A percentile compares a stretch with the other conserved stretches of the same genome.
These are phyloP conservation scores for Nineta flava DNA, from an alignment of 2,888 invertebrate genomes.

Conservation along the genomic window DNA sequence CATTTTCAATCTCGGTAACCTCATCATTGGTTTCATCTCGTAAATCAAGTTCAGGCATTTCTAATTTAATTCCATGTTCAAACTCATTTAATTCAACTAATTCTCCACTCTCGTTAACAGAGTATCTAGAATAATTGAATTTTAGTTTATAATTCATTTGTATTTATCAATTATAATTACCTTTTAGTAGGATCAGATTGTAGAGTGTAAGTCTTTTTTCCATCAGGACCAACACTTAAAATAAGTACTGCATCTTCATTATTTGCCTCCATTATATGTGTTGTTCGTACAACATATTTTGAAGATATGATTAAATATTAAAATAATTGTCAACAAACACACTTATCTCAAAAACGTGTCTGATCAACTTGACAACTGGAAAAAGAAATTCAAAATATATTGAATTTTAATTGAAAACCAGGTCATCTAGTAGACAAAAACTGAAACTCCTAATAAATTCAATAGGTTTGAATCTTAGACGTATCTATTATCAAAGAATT, in stretches of 20 bases:
- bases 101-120: constrained; percentile 21
- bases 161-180: constrained; percentile 11
- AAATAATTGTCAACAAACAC: too few species aligned
- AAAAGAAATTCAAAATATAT: too few species aligned
- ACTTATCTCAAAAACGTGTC: too few species aligned
- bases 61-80: constrained; percentile 14
- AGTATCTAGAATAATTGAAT: constrained; percentile 15
- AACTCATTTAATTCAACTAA: constrained; percentile 16
- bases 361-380: too few species aligned
- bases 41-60: constrained; percentile 13
- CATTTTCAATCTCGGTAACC: constrained; percentile 11
- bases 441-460: too few species aligned
- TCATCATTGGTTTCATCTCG: constrained; percentile 12
- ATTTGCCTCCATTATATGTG: background rate
- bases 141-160: background rate
- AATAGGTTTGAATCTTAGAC: too few species aligned
- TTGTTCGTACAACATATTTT: too few species aligned
- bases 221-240: constrained; percentile 20
- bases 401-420: too few species aligned
- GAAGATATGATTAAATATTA: too few species aligned
- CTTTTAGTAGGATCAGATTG: constrained; percentile 20
- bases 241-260: constrained; percentile 15
- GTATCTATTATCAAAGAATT: too few species aligned
- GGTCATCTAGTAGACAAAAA: too few species aligned
- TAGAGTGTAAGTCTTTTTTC: constrained; percentile 22